Evolutionary conservation across 2,113 vertebrate genomes (phyloP).

Genomic region (Malurus melanocephalus): DNA sequence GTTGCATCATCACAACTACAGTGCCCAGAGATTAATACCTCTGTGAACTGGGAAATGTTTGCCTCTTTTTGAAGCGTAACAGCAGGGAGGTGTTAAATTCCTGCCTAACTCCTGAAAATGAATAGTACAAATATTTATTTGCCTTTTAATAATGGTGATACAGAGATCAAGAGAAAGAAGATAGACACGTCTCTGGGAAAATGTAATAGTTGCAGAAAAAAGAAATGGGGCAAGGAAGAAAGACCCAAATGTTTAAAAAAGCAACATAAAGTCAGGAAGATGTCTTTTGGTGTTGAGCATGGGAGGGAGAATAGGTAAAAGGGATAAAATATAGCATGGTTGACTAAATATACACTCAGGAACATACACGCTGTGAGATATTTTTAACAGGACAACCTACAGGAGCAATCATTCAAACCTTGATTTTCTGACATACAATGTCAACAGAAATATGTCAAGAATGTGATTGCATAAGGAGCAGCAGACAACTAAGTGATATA

Average conservation of each 20-base stretch:
- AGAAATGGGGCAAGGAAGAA: not conserved
- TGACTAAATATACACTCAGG: not conserved
- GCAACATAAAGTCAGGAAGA: not conserved
- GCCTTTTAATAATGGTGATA: not conserved
- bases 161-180: not conserved
- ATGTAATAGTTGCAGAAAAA: not conserved
- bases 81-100: not conserved
- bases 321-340: not conserved
- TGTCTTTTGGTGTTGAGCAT: not conserved
- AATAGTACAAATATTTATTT: conserved; percentile 8
- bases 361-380: conserved; percentile 1
- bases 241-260: not conserved
- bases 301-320: not conserved
- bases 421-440: conserved; percentile 50
- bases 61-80: not conserved
- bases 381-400: conserved; percentile 55
- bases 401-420: conserved; percentile 51
- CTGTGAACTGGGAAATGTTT: not conserved
- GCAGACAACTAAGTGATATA: conserved; percentile 30
- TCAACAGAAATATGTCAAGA: conserved; percentile 46
- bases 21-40: not conserved
- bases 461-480: conserved; percentile 50
- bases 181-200: not conserved
- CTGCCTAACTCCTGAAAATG: not conserved
- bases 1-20: not conserved